Conservation (phyloP, 2,797 vertebrate species). For the Sebastes matsubarae region DNA sequence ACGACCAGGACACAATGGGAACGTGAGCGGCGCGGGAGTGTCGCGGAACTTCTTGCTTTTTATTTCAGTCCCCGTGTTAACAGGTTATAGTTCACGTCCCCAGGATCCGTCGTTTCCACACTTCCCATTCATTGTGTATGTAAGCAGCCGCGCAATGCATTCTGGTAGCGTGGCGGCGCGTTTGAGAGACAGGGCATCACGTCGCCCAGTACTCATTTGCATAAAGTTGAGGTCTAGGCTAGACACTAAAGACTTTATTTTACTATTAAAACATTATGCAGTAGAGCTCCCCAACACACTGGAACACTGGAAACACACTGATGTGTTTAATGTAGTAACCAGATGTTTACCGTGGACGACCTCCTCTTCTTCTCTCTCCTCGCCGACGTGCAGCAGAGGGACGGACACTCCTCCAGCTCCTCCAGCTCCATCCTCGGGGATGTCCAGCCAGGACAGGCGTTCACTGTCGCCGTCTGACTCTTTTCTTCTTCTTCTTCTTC, state of each 20-base stretch:
- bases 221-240: too few relatives aligned
- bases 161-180: too few relatives aligned
- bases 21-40: too few relatives aligned
- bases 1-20: too few relatives aligned
- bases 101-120: too few relatives aligned
- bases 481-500: background rate
- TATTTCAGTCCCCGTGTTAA: too few relatives aligned
- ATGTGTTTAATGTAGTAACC: background rate
- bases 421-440: fast-evolving
- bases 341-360: background rate
- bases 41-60: too few relatives aligned
- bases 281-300: background rate
- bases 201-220: too few relatives aligned
- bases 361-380: background rate
- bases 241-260: background rate
- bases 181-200: too few relatives aligned
- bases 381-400: background rate
- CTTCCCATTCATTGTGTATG: too few relatives aligned
- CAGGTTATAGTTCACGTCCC: too few relatives aligned
- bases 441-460: background rate
- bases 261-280: background rate
- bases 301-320: background rate
- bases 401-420: background rate
- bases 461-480: fast-evolving
- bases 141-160: too few relatives aligned